Percentiles rank a stretch among this genome's conserved stretches.
These are phyloP conservation scores for Pantherophis vulpinus DNA, from an alignment of 2,797 vertebrate species.

Conservation along the genomic window DNA sequence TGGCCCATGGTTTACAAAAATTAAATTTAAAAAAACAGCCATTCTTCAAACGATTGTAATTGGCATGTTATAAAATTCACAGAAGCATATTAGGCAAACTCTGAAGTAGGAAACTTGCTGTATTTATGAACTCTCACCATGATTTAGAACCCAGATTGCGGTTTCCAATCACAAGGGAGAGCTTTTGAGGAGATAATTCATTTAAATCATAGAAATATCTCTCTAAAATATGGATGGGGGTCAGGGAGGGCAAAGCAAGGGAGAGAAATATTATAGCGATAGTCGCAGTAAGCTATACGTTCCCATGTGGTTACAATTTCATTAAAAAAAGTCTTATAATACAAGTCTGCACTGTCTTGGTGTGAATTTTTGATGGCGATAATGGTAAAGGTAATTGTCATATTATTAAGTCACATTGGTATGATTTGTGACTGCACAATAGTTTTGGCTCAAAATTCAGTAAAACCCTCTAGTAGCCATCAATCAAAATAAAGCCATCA, in stretches of 20 bases:
- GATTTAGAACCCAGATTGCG: not conserved
- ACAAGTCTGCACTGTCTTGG: not conserved
- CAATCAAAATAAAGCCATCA: not conserved
- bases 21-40: not conserved
- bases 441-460: not conserved
- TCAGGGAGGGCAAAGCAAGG: not conserved
- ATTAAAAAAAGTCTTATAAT: not conserved
- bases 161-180: not conserved
- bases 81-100: not conserved
- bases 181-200: not conserved
- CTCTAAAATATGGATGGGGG: not conserved
- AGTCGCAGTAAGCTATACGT: not conserved
- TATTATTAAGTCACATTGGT: not conserved
- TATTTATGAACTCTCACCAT: not conserved
- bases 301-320: not conserved
- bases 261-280: not conserved
- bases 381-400: not conserved
- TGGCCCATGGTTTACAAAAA: not conserved
- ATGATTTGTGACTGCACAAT: not conserved
- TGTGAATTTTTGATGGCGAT: not conserved
- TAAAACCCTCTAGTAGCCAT: not conserved
- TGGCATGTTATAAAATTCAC: not conserved
- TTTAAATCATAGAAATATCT: not conserved
- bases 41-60: not conserved
- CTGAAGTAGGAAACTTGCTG: not conserved